A percentile compares a stretch with the other conserved stretches of the same genome.
phyloP scores from a whole-genome alignment of 2,888 invertebrate species.

The Hemicrepidius hirtus region DNA sequence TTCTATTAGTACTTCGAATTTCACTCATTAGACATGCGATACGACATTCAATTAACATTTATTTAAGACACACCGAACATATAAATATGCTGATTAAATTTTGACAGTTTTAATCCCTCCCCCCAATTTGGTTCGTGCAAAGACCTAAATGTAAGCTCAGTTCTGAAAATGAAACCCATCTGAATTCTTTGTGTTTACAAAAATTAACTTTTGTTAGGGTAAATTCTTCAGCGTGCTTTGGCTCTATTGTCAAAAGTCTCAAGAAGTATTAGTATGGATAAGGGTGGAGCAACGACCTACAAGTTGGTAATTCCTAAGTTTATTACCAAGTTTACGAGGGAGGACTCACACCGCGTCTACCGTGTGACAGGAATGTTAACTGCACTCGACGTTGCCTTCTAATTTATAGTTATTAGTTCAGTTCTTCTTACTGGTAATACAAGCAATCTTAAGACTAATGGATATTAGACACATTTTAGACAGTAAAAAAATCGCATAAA shows the following conservation, averaged over 20 bases:
- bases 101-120: too few relatives aligned
- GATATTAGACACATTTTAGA: constrained; percentile 2
- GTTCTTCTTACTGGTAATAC: constrained; percentile 29
- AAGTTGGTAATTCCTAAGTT: constrained; percentile 45
- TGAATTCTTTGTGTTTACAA: too few relatives aligned
- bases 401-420: constrained; percentile 48
- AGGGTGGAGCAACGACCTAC: constrained; percentile 47
- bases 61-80: too few relatives aligned
- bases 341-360: constrained; percentile 45
- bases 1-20: too few relatives aligned
- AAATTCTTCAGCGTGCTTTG: neutral
- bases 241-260: constrained; percentile 14
- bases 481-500: constrained; percentile 10
- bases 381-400: constrained; percentile 38
- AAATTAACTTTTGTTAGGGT: neutral
- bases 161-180: too few relatives aligned
- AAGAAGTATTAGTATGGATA: constrained; percentile 37
- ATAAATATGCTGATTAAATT: too few relatives aligned
- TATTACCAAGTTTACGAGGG: constrained; percentile 44
- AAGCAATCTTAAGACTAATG: constrained; percentile 9
- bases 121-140: too few relatives aligned
- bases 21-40: too few relatives aligned
- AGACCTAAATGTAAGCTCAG: too few relatives aligned
- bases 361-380: constrained; percentile 49
- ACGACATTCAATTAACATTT: too few relatives aligned